These are phyloP conservation scores for Argyrosomus regius DNA, from an alignment of 2,797 vertebrate species.

Conservation along the genomic window DNA sequence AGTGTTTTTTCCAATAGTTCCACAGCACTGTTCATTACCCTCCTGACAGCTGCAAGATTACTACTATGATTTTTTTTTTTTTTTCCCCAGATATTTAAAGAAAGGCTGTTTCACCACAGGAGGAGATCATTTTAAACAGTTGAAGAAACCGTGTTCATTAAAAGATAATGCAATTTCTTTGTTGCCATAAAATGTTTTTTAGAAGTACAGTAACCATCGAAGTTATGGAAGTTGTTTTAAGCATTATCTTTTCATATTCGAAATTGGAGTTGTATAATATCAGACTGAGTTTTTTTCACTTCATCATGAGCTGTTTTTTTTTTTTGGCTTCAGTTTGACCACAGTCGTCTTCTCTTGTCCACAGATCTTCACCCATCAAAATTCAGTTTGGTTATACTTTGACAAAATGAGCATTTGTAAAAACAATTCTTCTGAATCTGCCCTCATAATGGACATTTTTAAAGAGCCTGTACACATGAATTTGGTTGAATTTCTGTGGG, in stretches of 20 bases:
- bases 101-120: conserved; percentile 20
- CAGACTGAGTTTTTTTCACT: background rate
- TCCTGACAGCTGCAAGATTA: conserved; percentile 37
- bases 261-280: background rate
- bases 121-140: conserved; percentile 19
- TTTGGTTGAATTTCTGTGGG: background rate
- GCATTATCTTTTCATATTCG: background rate
- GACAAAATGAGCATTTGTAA: background rate
- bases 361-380: background rate
- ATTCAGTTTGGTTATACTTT: background rate
- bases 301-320: background rate
- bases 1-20: conserved; percentile 16
- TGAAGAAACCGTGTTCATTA: conserved; percentile 39
- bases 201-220: conserved; percentile 1
- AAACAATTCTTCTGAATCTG: background rate
- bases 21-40: conserved; percentile 41
- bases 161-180: conserved; percentile 45
- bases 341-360: background rate
- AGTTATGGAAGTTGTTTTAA: background rate
- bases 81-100: conserved; percentile 16
- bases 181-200: background rate
- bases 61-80: conserved; percentile 20
- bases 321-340: background rate
- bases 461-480: background rate
- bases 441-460: background rate